These are phyloP conservation scores for Orchestes rusci DNA, from an alignment of 2,888 invertebrate genomes.

Conservation along the genomic window DNA sequence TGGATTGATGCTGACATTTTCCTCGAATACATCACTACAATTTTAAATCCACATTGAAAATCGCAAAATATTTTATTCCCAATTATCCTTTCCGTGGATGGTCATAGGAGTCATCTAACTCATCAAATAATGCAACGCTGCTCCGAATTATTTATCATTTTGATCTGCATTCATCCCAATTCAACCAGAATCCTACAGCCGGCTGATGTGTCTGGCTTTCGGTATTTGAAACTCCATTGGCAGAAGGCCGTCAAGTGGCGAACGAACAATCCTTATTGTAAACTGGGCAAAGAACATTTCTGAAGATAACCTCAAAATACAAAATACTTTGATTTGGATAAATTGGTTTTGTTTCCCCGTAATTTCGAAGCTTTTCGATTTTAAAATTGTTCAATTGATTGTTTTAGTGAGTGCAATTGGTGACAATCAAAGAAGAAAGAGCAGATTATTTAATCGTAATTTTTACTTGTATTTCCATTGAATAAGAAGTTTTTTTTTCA, in stretches of 20 bases:
- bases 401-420: too few species aligned
- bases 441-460: too few species aligned
- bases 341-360: too few species aligned
- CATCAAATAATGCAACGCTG: not conserved
- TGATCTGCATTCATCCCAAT: constrained; percentile 23
- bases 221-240: constrained; percentile 9
- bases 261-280: constrained; percentile 9
- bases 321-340: too few species aligned
- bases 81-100: not conserved
- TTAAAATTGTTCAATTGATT: too few species aligned
- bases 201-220: constrained; percentile 12
- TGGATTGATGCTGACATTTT: not conserved
- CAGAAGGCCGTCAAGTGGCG: constrained; percentile 9
- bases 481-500: too few species aligned
- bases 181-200: constrained; percentile 15
- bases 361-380: too few species aligned
- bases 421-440: too few species aligned
- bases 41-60: not conserved
- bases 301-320: too few species aligned
- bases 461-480: too few species aligned
- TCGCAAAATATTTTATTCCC: not conserved
- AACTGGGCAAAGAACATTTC: constrained; percentile 8
- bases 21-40: not conserved
- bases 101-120: not conserved
- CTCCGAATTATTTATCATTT: not conserved